These are phyloP conservation scores for Gallinago solitaria DNA, from an alignment of 2,797 vertebrate species.

Conservation along the genomic window DNA sequence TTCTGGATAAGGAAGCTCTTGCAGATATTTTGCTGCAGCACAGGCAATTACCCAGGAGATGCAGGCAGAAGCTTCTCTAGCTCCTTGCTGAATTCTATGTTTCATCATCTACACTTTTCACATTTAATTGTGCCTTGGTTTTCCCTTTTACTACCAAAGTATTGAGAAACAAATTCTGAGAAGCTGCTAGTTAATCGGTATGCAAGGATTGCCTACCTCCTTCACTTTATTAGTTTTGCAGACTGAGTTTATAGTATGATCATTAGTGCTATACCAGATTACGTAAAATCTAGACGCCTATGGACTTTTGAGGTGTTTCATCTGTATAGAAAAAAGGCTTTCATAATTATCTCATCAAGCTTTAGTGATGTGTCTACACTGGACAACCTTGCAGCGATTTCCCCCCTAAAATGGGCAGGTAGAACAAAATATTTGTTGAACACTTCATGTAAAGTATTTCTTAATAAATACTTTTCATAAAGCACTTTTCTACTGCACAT, in stretches of 20 bases:
- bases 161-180: conserved; percentile 20
- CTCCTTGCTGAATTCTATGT: conserved; percentile 19
- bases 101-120: background rate
- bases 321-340: background rate
- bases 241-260: background rate
- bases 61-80: background rate
- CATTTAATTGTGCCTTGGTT: conserved; percentile 5
- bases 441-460: background rate
- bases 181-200: background rate
- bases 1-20: background rate
- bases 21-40: background rate
- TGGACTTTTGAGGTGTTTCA: background rate
- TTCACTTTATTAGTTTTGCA: background rate
- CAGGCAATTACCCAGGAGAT: background rate
- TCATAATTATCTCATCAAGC: background rate
- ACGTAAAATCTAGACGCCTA: background rate
- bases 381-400: background rate
- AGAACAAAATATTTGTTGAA: background rate
- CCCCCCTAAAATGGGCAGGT: background rate
- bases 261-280: background rate
- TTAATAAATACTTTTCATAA: background rate
- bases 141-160: conserved; percentile 5
- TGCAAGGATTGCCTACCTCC: background rate
- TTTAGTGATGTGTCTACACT: background rate
- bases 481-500: background rate